Evolutionary conservation across 2,113 vertebrate species (phyloP).

Genomic region (Clinocottus analis): DNA sequence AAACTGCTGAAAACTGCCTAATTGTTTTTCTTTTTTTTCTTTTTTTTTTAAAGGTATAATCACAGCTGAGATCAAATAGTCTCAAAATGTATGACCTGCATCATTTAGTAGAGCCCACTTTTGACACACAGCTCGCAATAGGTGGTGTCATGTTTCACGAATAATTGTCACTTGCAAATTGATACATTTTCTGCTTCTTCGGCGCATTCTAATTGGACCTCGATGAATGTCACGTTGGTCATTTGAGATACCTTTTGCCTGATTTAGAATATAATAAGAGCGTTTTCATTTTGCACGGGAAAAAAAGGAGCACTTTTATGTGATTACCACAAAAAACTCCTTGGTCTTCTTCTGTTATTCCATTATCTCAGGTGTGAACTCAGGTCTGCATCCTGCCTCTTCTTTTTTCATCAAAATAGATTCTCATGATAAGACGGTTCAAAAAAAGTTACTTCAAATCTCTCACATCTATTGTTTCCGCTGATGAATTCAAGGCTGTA

Average conservation of each 20-base stretch:
- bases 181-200: neutral
- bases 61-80: neutral
- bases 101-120: neutral
- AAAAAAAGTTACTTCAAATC: neutral
- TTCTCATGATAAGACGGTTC: neutral
- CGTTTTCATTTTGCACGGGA: too few species aligned
- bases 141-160: neutral
- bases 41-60: neutral
- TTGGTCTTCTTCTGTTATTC: neutral
- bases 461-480: neutral
- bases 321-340: too few species aligned
- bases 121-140: neutral
- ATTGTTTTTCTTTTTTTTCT: neutral
- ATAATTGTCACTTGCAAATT: neutral
- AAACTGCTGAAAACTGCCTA: neutral
- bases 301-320: too few species aligned
- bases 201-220: neutral
- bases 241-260: too few species aligned
- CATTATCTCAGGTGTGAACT: neutral
- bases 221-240: too few species aligned
- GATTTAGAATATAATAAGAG: too few species aligned
- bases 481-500: neutral
- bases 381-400: neutral
- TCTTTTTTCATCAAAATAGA: neutral
- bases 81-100: neutral